phyloP scores from a whole-genome alignment of 2,888 invertebrate genomes.

The Hypolimnas misippus region DNA sequence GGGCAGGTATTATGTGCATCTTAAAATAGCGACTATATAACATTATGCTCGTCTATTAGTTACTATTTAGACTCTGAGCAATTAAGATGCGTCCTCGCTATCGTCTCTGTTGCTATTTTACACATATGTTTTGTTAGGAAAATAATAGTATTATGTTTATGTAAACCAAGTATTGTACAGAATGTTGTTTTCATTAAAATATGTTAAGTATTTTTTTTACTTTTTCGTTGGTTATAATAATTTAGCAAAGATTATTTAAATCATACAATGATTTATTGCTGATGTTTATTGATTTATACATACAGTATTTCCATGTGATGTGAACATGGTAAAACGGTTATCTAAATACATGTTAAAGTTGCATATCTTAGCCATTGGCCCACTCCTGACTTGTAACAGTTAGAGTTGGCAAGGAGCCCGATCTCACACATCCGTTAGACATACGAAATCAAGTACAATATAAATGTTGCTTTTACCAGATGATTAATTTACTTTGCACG shows the following conservation, averaged over 20 bases:
- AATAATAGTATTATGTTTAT: background rate
- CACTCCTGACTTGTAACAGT: background rate
- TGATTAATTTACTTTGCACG: background rate
- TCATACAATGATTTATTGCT: no score
- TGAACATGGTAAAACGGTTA: background rate
- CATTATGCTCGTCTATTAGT: constrained; percentile 24
- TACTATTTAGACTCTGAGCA: background rate
- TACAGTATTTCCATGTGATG: no score
- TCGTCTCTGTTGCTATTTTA: background rate
- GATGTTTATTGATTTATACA: no score
- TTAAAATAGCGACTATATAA: constrained; percentile 41
- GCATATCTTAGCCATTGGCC: background rate
- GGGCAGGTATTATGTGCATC: constrained; percentile 46
- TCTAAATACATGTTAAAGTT: no score
- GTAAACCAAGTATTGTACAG: no score
- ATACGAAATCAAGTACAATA: background rate
- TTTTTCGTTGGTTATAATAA: no score
- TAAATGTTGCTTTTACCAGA: background rate
- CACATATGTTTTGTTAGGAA: background rate
- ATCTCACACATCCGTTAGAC: background rate
- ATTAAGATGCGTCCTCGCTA: constrained; percentile 4
- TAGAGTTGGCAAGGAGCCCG: background rate
- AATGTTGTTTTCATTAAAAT: background rate
- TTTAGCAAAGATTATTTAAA: no score
- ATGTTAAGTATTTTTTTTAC: no score